Evolutionary conservation across 2,113 vertebrate species (phyloP).

Genomic region (Pseudopipra pipra): DNA sequence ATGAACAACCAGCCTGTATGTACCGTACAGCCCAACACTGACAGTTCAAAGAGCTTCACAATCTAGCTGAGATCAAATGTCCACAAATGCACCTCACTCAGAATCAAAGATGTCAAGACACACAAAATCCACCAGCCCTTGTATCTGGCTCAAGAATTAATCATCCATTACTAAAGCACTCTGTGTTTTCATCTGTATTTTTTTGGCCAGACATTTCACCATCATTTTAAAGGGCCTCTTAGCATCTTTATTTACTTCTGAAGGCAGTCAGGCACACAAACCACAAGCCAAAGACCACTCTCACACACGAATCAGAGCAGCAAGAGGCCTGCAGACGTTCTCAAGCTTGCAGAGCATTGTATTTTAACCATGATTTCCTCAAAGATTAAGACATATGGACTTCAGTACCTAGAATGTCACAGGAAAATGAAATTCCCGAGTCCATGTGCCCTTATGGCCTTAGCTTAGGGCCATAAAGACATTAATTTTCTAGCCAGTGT

Average conservation of each 20-base stretch:
- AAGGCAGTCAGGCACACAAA: background rate
- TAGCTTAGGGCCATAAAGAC: background rate
- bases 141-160: background rate
- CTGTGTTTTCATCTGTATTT: background rate
- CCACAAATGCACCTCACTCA: background rate
- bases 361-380: background rate
- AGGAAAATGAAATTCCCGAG: background rate
- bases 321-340: background rate
- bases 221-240: background rate
- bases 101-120: background rate
- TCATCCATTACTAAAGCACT: background rate
- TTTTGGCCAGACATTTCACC: background rate
- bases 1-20: background rate
- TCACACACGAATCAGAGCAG: background rate
- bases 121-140: background rate
- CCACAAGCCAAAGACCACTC: background rate
- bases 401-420: background rate
- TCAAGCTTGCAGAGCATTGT: background rate
- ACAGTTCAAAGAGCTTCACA: background rate
- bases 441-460: background rate
- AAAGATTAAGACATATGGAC: background rate
- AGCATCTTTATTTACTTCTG: background rate
- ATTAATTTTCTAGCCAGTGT: background rate
- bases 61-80: background rate
- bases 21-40: background rate